Base-by-base conservation (phyloP, 2,888 invertebrate genomes). In the Exocentrus adspersus region DNA sequence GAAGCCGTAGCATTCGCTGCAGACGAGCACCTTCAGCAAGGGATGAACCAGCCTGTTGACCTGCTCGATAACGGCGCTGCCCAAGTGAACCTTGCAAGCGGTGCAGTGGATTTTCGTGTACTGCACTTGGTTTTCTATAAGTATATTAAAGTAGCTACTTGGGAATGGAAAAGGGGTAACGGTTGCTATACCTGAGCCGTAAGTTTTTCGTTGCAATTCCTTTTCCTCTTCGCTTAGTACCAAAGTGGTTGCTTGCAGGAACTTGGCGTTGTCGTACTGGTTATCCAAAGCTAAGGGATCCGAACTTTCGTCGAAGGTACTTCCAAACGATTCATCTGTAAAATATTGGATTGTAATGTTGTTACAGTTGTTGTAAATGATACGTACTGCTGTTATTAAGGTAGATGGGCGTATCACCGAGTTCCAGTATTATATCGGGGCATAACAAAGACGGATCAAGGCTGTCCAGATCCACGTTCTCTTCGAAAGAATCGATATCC, bases 61-160 rank as follows among this genome's bases (percentile, higher is more conserved):
- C 60, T 88, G 87, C 67, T 87, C 86, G 0, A 84, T 82, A 1
- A 90, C 86, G 0, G 91, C 88, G 60, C 90, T 89, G 28, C 93
- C 92, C 73, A 93, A 85, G 76, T 93, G 93, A 9, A 85, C 82
- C 74, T 92, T 90, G 76, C 93, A 93, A 1, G 90, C 87, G n/a
- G 92, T 89, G 75, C 93, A 93, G 74, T 93, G 92, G 41, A 92
- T 82, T 72, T 85, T 86, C 16, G 85, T 82, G 67, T 83, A 85
- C 61, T 87, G 86, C 21, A 92, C 84, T 7, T 80, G 72, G 64
- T 74, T 74, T n/a, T 48, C 74, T 76, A 63, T 43, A 45, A 53
- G 48, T 45, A 28, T 24, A 52, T 53, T n/a, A n/a, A n/a, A n/a
- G 10, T 21, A 24, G 41, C 43, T 45, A 48, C 41, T 37, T n/a